Evolutionary conservation across 2,888 invertebrate genomes (phyloP).

Genomic region (Scaptomyza tumidula): DNA sequence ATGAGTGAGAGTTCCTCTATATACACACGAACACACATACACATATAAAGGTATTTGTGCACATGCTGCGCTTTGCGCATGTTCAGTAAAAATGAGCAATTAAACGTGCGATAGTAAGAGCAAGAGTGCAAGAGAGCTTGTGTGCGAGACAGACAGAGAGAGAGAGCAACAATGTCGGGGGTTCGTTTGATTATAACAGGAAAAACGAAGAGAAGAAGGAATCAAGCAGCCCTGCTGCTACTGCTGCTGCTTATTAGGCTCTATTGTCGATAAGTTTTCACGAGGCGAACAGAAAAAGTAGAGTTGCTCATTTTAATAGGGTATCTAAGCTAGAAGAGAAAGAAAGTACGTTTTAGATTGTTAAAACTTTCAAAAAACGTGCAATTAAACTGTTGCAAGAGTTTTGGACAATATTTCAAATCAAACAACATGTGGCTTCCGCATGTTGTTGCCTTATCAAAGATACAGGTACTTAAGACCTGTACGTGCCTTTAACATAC

Average conservation of each 20-base stretch:
- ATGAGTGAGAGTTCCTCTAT: constrained; percentile 33
- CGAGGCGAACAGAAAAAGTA: not conserved
- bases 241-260: constrained; percentile 36
- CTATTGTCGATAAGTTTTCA: constrained; percentile 30
- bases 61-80: constrained; percentile 76
- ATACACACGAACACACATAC: constrained; percentile 1
- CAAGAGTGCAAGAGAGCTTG: constrained; percentile 5
- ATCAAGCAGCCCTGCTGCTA: constrained; percentile 21
- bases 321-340: no score
- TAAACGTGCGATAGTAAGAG: constrained; percentile 38
- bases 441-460: not conserved
- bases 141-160: not conserved
- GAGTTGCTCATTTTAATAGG: not conserved
- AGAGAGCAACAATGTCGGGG: not conserved
- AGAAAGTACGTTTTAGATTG: no score
- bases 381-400: no score
- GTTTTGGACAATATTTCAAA: not conserved
- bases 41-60: constrained; percentile 29
- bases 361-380: no score
- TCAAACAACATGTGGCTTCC: not conserved
- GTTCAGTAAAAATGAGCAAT: constrained; percentile 74
- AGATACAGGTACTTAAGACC: not conserved
- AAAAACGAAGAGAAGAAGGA: not conserved
- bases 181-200: not conserved
- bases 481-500: not conserved